Conservation (phyloP, 2,888 invertebrate genomes). For the Dyspetes luteomarginatus region DNA sequence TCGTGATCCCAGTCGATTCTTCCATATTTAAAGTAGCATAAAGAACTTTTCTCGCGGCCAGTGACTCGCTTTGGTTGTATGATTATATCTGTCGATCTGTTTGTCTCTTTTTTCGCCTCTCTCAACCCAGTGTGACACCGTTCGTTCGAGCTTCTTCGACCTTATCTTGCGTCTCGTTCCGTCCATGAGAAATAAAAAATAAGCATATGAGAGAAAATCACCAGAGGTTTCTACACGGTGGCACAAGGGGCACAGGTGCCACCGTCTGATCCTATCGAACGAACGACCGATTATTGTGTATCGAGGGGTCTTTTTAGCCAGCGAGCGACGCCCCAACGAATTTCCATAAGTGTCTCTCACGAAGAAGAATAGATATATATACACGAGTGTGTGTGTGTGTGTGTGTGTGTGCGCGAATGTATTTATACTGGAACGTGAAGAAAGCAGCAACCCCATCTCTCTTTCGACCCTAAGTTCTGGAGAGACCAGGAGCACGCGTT, state of each 20-base stretch:
- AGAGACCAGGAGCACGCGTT: conserved; percentile 75
- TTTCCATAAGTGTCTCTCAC: conserved; percentile 80
- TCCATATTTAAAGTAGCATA: conserved; percentile 80
- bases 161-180: conserved; percentile 2
- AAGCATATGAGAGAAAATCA: conserved; percentile 44
- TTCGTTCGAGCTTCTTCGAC: conserved; percentile 28
- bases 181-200: conserved; percentile 15
- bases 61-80: conserved; percentile 71
- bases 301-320: conserved; percentile 66
- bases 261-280: conserved; percentile 78
- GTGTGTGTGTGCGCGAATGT: conserved; percentile 22
- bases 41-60: conserved; percentile 71
- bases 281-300: conserved; percentile 80
- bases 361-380: conserved; percentile 14
- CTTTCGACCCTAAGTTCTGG: conserved; percentile 69
- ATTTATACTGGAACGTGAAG: conserved; percentile 22
- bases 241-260: conserved; percentile 81
- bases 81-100: conserved; percentile 57
- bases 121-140: conserved; percentile 36
- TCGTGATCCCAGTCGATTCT: conserved; percentile 80
- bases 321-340: conserved; percentile 74
- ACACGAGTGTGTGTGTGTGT: neutral
- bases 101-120: conserved; percentile 29
- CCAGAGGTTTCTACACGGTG: conserved; percentile 67
- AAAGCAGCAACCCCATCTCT: conserved; percentile 59